A percentile compares a stretch with the other conserved stretches of the same genome.
These are phyloP conservation scores for Zingel zingel DNA, from an alignment of 2,113 vertebrate species.

Conservation along the genomic window DNA sequence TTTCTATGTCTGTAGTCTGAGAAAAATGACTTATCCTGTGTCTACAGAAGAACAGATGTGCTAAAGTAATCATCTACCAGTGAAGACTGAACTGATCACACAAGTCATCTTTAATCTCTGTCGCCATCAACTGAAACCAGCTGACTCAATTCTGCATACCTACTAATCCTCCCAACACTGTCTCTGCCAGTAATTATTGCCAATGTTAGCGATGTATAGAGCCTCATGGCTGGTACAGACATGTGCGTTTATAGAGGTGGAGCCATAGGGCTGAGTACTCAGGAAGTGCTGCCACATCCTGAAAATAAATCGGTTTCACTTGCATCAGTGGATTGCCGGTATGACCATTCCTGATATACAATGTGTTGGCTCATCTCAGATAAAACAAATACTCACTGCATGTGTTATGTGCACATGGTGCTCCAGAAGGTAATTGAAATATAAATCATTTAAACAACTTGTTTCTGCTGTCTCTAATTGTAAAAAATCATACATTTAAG, in stretches of 20 bases:
- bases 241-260: conserved; percentile 4
- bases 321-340: not conserved
- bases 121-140: conserved; percentile 34
- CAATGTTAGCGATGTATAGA: conserved; percentile 4
- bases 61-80: conserved; percentile 11
- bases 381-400: not conserved
- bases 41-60: conserved; percentile 5
- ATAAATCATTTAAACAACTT: not conserved
- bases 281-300: conserved; percentile 23
- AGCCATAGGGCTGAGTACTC: conserved; percentile 12
- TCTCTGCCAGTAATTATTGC: conserved; percentile 32
- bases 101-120: conserved; percentile 47
- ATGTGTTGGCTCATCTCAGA: not conserved
- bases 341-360: not conserved
- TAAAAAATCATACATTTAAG: not conserved
- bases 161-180: conserved; percentile 48
- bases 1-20: not conserved
- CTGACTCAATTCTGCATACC: conserved; percentile 48
- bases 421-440: not conserved
- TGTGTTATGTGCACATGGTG: not conserved
- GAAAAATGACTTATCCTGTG: conserved; percentile 1
- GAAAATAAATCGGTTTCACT: conserved; percentile 10
- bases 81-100: conserved; percentile 1
- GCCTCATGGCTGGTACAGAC: conserved; percentile 9
- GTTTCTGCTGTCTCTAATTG: not conserved